Base-by-base conservation (phyloP, 1,140 invertebrate genomes). In the Tetramorium alpestre region DNA sequence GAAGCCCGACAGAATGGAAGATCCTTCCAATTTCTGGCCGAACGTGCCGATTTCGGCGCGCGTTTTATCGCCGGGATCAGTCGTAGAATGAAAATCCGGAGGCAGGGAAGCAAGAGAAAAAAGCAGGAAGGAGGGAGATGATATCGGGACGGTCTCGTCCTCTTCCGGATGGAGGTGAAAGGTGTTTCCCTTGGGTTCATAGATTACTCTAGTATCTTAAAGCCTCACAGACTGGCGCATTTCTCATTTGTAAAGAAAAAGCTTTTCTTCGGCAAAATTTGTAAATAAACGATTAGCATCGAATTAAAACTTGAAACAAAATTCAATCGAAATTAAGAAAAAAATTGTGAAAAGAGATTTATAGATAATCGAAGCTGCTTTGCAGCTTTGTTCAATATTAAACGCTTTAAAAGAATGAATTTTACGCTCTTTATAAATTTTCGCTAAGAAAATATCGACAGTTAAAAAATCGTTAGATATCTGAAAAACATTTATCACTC, bases 21-120 rank as follows among this genome's bases (percentile, higher is more conserved):
- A 81, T 56, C 47, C 64, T 70, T 85, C 73, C 82, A 81, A 85
- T 85, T 85, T 65, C 73, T 77, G 58, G 47, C 58, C 82, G 82
- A 70, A 78, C 73, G 82, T 78, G 73, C 58, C 73, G 72, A 76
- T 64, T 77, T 77, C 56, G 28, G n/a, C 44, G 73, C 82, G 77
- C 82, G 44, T 85, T 85, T 76, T 58, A 76, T 85, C 73, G 82
- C 49, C n/a, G 44, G 73, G 60, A 78, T 78, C 58, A 58, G 13
- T 60, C 56, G 33, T 51, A 77, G 82, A 77, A 73, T 76, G 72
- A 80, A 85, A 51, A 78, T 77, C 44, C 56, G 47, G 13, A 18
- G 58, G 58, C 33, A 49, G 47, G 44, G 11, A 51, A 38, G 25
- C 22, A 54, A 85, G 76, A 54, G 44, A 62, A 76, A 60, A 69